phyloP scores from a whole-genome alignment of 2,888 invertebrate species.

The Colostygia pectinataria region DNA sequence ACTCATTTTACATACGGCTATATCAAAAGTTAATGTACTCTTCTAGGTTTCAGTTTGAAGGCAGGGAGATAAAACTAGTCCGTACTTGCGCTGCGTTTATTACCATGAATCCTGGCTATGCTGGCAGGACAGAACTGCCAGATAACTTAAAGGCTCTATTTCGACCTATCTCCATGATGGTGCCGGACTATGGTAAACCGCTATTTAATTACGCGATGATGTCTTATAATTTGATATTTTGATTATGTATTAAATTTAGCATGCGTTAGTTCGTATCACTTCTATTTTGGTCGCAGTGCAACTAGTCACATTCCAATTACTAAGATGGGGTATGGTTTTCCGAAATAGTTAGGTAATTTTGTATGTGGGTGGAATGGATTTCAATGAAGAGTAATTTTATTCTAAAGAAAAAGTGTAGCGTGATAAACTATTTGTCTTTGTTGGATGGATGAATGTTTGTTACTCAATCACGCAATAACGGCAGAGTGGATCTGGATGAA shows the following conservation, averaged over 20 bases:
- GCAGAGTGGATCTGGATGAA: too few species aligned
- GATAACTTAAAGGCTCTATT: constrained; percentile 94
- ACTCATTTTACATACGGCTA: too few species aligned
- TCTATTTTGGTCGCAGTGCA: background rate
- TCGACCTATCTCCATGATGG: constrained; percentile 95
- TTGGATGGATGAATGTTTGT: too few species aligned
- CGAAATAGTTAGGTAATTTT: background rate
- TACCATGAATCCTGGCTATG: constrained; percentile 97
- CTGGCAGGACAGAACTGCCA: constrained; percentile 93
- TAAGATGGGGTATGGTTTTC: too few species aligned
- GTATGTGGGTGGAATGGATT: background rate
- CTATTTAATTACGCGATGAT: background rate
- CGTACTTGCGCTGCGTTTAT: constrained; percentile 93
- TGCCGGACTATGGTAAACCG: constrained; percentile 91
- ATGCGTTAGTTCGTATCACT: background rate
- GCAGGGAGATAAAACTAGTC: constrained; percentile 92
- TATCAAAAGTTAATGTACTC: too few species aligned
- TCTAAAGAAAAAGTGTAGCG: too few species aligned
- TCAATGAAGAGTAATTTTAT: too few species aligned
- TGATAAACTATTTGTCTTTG: too few species aligned
- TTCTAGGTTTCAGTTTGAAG: constrained; percentile 93
- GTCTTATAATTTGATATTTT: too few species aligned
- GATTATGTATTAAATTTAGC: too few species aligned
- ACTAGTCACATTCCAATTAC: too few species aligned
- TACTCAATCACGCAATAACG: too few species aligned